These are phyloP conservation scores for Seriola aureovittata DNA, from an alignment of 2,113 vertebrate species.

Conservation along the genomic window DNA sequence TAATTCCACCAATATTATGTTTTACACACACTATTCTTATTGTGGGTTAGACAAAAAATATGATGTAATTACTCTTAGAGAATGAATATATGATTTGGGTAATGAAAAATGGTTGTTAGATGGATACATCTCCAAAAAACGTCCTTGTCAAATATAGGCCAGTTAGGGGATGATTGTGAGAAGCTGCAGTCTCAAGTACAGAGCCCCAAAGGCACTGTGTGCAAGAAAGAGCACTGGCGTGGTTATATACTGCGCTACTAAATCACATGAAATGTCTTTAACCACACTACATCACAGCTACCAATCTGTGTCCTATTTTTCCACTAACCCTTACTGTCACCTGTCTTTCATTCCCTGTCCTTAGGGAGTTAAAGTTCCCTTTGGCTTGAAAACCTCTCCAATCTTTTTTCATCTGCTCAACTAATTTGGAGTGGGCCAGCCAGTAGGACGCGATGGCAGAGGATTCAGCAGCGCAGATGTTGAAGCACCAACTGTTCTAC, in stretches of 20 bases:
- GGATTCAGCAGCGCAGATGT: slow-evolving; percentile 55
- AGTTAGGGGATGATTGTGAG: slow-evolving; percentile 34
- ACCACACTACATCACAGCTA: slow-evolving; percentile 62
- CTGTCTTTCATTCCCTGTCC: slow-evolving; percentile 72
- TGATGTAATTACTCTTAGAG: background rate
- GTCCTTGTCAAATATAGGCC: slow-evolving; percentile 50
- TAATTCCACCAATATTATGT: background rate
- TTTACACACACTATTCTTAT: background rate
- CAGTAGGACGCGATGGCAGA: slow-evolving; percentile 54
- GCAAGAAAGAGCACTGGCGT: slow-evolving; percentile 32
- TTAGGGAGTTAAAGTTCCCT: slow-evolving; percentile 69
- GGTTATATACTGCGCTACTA: slow-evolving; percentile 38
- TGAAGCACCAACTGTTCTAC: slow-evolving; percentile 47
- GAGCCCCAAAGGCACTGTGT: slow-evolving; percentile 28
- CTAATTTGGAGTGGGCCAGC: slow-evolving; percentile 64
- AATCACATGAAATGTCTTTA: slow-evolving; percentile 66
- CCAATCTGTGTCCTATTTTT: slow-evolving; percentile 73
- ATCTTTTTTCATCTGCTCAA: slow-evolving; percentile 65
- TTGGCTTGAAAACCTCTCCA: slow-evolving; percentile 66
- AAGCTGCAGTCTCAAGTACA: slow-evolving; percentile 15
- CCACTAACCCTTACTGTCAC: slow-evolving; percentile 66
- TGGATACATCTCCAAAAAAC: background rate
- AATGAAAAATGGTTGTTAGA: background rate
- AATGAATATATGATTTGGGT: background rate
- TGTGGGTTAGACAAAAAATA: background rate